Evolutionary conservation across 37 sponge, comb jelly and placozoan species (phyloP).

Genomic region (Beroe forskalii): DNA sequence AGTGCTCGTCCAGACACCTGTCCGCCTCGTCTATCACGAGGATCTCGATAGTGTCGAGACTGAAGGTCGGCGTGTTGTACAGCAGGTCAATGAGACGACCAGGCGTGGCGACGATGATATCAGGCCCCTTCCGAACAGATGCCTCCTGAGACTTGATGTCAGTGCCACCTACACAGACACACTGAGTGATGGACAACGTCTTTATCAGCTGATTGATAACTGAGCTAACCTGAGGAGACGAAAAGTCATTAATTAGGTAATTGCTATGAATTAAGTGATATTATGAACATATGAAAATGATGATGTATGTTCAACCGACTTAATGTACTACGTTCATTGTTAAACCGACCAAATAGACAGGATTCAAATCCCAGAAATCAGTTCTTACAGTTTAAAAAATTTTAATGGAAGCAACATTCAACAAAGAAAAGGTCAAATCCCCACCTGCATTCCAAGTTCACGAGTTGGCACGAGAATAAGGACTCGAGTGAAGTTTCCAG

Average conservation of each 20-base stretch:
- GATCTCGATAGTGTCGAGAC: constrained; percentile 86
- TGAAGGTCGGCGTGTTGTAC: constrained; percentile 95
- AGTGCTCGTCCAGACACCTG: constrained; percentile 95
- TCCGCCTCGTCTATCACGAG: constrained; percentile 97
- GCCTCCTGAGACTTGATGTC: constrained; percentile 89
- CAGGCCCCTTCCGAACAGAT: constrained; percentile 81
- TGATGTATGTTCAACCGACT: no score
- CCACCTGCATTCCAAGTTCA: constrained; percentile 94
- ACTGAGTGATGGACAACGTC: constrained; percentile 12
- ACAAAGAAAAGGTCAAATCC: background rate
- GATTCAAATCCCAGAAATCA: no score
- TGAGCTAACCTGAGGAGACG: constrained; percentile 54
- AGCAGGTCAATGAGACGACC: constrained; percentile 95
- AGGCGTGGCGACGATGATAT: constrained; percentile 94
- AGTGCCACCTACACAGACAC: constrained; percentile 81
- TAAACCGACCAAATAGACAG: no score
- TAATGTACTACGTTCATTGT: no score
- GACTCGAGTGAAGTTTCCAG: constrained; percentile 70
- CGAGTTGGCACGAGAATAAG: constrained; percentile 94
- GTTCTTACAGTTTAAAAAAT: no score
- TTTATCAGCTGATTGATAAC: constrained; percentile 17
- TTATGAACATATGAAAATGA: no score
- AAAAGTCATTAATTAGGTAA: background rate
- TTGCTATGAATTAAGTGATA: no score
- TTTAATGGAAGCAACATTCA: background rate